Percentiles rank a stretch among this genome's conserved stretches.
Evolutionary conservation across 2,113 vertebrate species (phyloP).

Genomic region (Canis aureus): DNA sequence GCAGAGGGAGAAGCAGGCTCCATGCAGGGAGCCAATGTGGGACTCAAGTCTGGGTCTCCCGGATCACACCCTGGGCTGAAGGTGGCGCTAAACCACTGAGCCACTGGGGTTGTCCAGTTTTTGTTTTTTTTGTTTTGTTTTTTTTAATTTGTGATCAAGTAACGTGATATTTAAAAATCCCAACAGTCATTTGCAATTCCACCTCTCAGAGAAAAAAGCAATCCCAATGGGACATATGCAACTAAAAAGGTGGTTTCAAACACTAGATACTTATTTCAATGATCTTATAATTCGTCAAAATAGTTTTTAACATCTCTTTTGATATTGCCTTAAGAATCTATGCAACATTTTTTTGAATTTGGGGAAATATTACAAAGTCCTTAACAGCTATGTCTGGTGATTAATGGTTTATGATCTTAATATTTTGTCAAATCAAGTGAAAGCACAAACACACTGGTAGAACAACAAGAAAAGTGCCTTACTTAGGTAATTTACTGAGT

Average conservation of each 20-base stretch:
- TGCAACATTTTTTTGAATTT: background rate
- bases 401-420: conserved; percentile 24
- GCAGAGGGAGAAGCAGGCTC: too few species aligned
- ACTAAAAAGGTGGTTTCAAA: background rate
- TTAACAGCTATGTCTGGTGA: conserved; percentile 15
- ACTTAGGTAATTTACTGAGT: background rate
- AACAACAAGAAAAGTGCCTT: background rate
- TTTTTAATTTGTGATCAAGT: background rate
- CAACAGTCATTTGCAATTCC: background rate
- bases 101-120: too few species aligned
- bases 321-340: background rate
- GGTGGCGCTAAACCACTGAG: too few species aligned
- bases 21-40: too few species aligned
- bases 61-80: too few species aligned
- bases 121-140: background rate
- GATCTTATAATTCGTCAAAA: background rate
- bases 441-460: background rate
- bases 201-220: background rate
- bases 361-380: background rate
- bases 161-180: background rate
- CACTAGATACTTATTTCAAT: background rate
- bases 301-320: background rate
- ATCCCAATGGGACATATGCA: background rate
- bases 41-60: too few species aligned
- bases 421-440: conserved; percentile 5